phyloP scores from a whole-genome alignment of 2,113 vertebrate genomes.

The Edolisoma coerulescens region DNA sequence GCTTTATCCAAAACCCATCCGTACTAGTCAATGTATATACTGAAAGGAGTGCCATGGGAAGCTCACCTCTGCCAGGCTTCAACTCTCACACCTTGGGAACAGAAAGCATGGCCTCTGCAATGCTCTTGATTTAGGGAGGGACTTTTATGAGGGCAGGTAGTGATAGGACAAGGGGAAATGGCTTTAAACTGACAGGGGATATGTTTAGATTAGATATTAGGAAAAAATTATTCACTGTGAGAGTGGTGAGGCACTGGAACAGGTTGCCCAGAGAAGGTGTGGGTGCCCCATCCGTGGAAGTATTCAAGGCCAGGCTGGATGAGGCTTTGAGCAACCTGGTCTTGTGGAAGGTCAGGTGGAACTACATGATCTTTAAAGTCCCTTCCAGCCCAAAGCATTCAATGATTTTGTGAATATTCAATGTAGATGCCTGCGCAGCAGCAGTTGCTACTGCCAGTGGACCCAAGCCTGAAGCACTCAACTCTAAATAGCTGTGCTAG shows the following conservation, averaged over 20 bases:
- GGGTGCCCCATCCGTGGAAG: background rate
- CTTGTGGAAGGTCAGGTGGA: background rate
- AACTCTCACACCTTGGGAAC: background rate
- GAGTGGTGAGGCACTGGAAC: background rate
- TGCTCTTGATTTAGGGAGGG: background rate
- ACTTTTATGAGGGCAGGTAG: background rate
- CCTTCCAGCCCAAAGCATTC: background rate
- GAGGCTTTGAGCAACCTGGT: background rate
- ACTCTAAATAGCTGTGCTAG: background rate
- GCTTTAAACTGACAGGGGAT: background rate
- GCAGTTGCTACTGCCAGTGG: background rate
- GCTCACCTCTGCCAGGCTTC: background rate
- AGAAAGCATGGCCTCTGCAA: background rate
- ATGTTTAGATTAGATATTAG: background rate
- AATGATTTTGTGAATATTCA: background rate
- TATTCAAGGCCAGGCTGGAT: background rate
- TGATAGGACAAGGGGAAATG: background rate
- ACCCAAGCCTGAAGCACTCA: background rate
- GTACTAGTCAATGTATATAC: background rate
- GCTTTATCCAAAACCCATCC: background rate
- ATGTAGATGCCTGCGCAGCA: background rate
- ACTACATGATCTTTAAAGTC: background rate
- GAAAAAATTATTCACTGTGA: background rate
- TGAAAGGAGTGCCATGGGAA: background rate
- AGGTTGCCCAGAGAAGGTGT: background rate